A percentile compares a stretch with the other conserved stretches of the same genome.
Evolutionary conservation across 2,113 vertebrate species (phyloP).

Genomic region (Acanthisitta chloris): DNA sequence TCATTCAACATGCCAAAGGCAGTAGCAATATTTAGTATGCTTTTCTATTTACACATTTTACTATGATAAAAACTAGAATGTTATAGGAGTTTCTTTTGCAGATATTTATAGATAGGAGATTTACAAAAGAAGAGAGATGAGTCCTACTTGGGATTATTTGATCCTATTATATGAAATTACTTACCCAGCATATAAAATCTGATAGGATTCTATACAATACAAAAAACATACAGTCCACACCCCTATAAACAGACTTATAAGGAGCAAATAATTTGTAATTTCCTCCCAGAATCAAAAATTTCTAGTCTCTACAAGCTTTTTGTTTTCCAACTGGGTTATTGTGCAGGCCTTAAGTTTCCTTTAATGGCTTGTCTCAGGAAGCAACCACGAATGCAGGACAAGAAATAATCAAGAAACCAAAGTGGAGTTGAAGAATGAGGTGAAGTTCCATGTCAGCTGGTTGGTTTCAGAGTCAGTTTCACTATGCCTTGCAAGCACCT

Average conservation of each 20-base stretch:
- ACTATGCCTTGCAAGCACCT: background rate
- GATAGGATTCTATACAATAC: background rate
- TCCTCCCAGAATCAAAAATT: background rate
- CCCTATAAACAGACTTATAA: background rate
- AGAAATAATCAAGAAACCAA: background rate
- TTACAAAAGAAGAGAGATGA: background rate
- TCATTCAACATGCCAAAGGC: background rate
- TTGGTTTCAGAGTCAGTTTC: slow-evolving; percentile 27
- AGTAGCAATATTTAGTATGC: background rate
- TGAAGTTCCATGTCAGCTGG: background rate
- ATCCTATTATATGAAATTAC: background rate
- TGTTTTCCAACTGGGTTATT: background rate
- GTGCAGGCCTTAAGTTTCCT: background rate
- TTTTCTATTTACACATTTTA: background rate
- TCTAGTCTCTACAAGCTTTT: background rate
- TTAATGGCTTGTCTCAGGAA: background rate
- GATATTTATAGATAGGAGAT: background rate
- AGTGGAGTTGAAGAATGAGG: background rate
- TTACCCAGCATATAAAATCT: background rate
- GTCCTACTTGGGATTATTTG: background rate
- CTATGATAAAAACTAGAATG: background rate
- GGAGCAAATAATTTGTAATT: background rate
- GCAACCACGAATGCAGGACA: background rate
- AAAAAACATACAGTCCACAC: background rate
- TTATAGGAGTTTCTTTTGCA: background rate